These are phyloP conservation scores for Molossus molossus DNA, from an alignment of 2,797 vertebrate species.

Conservation along the genomic window DNA sequence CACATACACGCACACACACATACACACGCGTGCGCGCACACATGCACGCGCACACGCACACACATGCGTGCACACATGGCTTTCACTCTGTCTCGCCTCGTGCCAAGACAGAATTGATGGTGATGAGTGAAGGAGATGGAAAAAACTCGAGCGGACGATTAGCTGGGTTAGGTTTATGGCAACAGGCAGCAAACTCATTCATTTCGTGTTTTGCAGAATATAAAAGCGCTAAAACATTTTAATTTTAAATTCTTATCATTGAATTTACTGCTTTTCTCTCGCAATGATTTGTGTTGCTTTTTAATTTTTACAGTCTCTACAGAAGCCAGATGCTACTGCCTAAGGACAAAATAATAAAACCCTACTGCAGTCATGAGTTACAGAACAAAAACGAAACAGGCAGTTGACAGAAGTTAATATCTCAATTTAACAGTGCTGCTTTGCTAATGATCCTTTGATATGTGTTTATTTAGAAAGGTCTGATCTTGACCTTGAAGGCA, in stretches of 20 bases:
- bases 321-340: slow-evolving; percentile 92
- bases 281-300: slow-evolving; percentile 93
- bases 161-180: slow-evolving; percentile 88
- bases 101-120: slow-evolving; percentile 79
- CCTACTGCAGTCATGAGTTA: slow-evolving; percentile 90
- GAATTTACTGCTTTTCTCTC: slow-evolving; percentile 92
- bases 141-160: slow-evolving; percentile 83
- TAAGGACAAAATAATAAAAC: slow-evolving; percentile 92
- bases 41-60: background rate
- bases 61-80: fast-evolving
- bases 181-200: slow-evolving; percentile 88
- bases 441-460: slow-evolving; percentile 93
- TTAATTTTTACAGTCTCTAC: slow-evolving; percentile 93
- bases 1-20: fast-evolving
- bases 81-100: slow-evolving; percentile 39
- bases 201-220: slow-evolving; percentile 88
- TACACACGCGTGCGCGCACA: background rate
- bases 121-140: slow-evolving; percentile 63
- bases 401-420: slow-evolving; percentile 92
- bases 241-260: slow-evolving; percentile 92
- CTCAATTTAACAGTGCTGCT: slow-evolving; percentile 94
- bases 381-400: slow-evolving; percentile 89
- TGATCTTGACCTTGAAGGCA: slow-evolving; percentile 96
- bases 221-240: slow-evolving; percentile 91
- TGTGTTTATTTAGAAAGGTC: slow-evolving; percentile 93